Conservation (phyloP, 2,113 vertebrate genomes). For the Crotalus horridus region DNA sequence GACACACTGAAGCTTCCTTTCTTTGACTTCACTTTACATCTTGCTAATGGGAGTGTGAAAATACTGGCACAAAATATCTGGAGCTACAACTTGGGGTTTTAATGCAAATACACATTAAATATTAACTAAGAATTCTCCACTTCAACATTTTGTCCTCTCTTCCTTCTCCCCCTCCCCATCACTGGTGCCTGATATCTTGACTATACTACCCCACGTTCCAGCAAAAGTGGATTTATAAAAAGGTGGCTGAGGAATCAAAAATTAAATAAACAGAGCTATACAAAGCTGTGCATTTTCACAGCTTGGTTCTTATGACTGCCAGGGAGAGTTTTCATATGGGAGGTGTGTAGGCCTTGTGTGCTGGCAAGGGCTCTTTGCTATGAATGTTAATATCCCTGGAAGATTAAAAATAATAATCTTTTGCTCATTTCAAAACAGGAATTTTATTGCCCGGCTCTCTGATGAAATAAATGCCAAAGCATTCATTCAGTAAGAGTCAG, state of each 20-base stretch:
- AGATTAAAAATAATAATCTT: constrained; percentile 48
- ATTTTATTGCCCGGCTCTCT: constrained; percentile 31
- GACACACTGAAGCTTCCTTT: neutral
- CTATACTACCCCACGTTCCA: constrained; percentile 6
- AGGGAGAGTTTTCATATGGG: constrained; percentile 36
- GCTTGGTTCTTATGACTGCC: constrained; percentile 7
- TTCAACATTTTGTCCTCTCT: neutral
- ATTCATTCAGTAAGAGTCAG: neutral
- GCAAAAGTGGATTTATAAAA: constrained; percentile 2
- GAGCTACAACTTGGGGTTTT: neutral
- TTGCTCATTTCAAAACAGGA: constrained; percentile 27
- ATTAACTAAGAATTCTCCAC: neutral
- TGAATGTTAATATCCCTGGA: constrained; percentile 40
- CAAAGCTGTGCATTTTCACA: constrained; percentile 21
- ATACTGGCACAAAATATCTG: neutral
- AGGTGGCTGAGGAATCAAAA: neutral
- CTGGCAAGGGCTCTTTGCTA: constrained; percentile 45
- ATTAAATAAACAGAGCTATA: constrained; percentile 23
- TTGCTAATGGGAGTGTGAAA: neutral
- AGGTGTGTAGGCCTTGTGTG: constrained; percentile 27
- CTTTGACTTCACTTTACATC: neutral
- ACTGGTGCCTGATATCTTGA: neutral
- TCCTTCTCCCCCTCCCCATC: neutral
- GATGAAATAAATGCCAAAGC: constrained; percentile 35
- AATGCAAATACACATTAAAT: constrained; percentile 14